Evolutionary conservation across 1,140 invertebrate species (phyloP).

Genomic region (Meloidogyne hapla): DNA sequence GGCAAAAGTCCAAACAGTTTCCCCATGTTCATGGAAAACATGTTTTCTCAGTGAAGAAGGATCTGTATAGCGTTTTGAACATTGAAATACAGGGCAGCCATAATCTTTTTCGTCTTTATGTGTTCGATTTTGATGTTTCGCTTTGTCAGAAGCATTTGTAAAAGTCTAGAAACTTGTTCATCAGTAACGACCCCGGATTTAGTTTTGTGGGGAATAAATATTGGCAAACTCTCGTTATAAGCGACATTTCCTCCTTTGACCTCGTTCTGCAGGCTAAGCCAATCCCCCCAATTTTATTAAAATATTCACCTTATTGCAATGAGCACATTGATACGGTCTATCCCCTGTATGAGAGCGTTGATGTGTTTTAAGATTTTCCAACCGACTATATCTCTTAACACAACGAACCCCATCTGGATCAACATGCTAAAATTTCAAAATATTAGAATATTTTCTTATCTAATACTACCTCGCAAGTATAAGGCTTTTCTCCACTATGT

Average conservation of each 20-base stretch:
- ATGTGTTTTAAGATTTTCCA: conserved; percentile 98
- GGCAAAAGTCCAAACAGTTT: conserved; percentile 62
- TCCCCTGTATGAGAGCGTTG: conserved; percentile 83
- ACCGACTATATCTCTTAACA: conserved; percentile 88
- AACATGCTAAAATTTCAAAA: conserved; percentile 76
- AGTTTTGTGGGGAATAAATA: too few species aligned
- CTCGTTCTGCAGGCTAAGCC: too few species aligned
- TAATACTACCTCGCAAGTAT: conserved; percentile 84
- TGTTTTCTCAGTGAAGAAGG: conserved; percentile 92
- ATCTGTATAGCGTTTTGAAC: conserved; percentile 93
- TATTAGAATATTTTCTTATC: neutral
- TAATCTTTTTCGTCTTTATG: conserved; percentile 79
- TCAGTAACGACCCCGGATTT: too few species aligned
- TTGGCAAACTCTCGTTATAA: too few species aligned
- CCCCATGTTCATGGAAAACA: conserved; percentile 95
- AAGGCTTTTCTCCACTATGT: conserved; percentile 97
- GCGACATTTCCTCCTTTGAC: too few species aligned
- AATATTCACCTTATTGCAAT: conserved; percentile 80
- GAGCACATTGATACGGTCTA: conserved; percentile 94
- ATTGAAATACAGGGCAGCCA: conserved; percentile 91
- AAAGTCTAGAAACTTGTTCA: conserved; percentile 76
- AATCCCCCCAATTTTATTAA: neutral
- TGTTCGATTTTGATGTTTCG: conserved; percentile 90
- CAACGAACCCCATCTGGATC: conserved; percentile 71
- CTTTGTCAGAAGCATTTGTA: conserved; percentile 94